Evolutionary conservation across 1,140 invertebrate species (phyloP).

Genomic region (Copidosoma floridanum): DNA sequence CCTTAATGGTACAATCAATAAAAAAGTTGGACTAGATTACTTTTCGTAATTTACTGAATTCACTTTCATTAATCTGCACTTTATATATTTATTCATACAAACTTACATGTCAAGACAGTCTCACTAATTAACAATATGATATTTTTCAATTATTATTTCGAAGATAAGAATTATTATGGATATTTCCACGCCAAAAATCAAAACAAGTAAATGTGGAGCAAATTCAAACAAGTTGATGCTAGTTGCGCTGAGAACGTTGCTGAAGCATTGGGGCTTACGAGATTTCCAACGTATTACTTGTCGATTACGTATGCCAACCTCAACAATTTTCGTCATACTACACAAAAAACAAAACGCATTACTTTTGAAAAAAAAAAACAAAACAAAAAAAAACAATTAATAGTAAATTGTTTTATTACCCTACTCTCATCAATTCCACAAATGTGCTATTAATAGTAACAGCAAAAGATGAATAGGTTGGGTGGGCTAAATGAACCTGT

Average conservation of each 20-base stretch:
- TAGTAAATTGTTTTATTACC: slow-evolving; percentile 28
- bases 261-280: not conserved
- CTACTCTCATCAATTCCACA: slow-evolving; percentile 28
- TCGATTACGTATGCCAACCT: not conserved
- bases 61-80: too few species aligned
- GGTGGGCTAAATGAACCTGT: slow-evolving; percentile 24
- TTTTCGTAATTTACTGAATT: too few species aligned
- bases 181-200: not conserved
- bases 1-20: too few species aligned
- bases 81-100: too few species aligned
- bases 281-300: slow-evolving; percentile 1
- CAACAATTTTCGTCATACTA: slow-evolving; percentile 7
- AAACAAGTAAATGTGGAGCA: slow-evolving; percentile 3
- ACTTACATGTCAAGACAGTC: too few species aligned
- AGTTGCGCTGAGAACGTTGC: not conserved
- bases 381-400: too few species aligned
- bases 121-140: too few species aligned
- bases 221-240: slow-evolving; percentile 17
- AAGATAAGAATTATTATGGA: not conserved
- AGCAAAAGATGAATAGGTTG: slow-evolving; percentile 17
- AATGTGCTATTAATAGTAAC: slow-evolving; percentile 30
- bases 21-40: too few species aligned
- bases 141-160: too few species aligned
- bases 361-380: too few species aligned
- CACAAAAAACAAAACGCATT: too few species aligned